Conservation (phyloP, 1,140 invertebrate genomes). For the Amphibalanus amphitrite region DNA sequence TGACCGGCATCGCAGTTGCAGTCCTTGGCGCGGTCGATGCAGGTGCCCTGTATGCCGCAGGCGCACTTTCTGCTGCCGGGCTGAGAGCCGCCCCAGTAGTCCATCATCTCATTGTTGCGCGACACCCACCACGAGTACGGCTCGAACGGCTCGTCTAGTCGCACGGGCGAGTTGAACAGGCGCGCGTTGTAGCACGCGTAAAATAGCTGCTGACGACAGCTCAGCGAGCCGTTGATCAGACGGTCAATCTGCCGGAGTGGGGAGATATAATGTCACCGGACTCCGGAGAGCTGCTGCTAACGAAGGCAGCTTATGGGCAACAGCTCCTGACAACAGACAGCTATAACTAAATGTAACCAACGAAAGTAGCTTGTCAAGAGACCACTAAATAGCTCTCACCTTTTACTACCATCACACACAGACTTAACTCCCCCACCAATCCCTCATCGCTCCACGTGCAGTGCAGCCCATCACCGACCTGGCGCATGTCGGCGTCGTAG, state of each 20-base stretch:
- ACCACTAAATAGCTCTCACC: no score
- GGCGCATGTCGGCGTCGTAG: not conserved
- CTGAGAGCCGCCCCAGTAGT: constrained; percentile 89
- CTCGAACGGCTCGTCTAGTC: constrained; percentile 32
- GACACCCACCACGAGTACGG: constrained; percentile 89
- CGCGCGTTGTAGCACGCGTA: constrained; percentile 63
- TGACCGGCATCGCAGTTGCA: constrained; percentile 72
- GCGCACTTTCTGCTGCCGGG: constrained; percentile 82
- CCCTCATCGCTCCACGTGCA: constrained; percentile 52
- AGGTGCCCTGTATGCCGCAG: constrained; percentile 73
- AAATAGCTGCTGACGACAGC: constrained; percentile 64
- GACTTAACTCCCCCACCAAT: no score
- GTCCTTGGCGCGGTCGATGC: constrained; percentile 63
- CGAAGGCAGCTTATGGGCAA: no score
- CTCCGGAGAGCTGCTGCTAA: no score
- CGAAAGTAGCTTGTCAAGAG: no score
- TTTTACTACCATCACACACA: no score
- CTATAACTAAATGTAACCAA: no score
- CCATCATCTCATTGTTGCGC: constrained; percentile 75
- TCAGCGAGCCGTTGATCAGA: constrained; percentile 63
- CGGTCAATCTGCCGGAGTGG: constrained; percentile 69
- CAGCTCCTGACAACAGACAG: constrained; percentile 69
- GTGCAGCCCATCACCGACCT: constrained; percentile 36
- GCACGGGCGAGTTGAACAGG: constrained; percentile 66
- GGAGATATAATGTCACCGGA: no score